phyloP scores from a whole-genome alignment of 2,888 invertebrate species.

The Agrochola macilenta region DNA sequence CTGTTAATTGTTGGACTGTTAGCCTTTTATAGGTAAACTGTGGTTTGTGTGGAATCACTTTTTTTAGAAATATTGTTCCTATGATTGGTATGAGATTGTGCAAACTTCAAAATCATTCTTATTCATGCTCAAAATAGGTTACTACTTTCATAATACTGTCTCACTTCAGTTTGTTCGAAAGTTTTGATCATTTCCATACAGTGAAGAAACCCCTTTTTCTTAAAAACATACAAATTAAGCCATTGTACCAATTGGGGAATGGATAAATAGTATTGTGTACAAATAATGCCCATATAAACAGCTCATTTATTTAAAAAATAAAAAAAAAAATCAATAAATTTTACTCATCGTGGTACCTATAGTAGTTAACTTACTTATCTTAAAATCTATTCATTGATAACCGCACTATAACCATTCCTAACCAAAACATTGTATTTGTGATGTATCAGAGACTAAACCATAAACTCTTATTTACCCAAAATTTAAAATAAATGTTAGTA shows the following conservation, averaged over 20 bases:
- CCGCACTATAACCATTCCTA: background rate
- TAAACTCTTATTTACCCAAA: background rate
- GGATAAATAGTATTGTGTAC: background rate
- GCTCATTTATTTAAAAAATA: background rate
- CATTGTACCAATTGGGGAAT: background rate
- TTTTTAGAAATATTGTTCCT: background rate
- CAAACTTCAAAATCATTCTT: background rate
- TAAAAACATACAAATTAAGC: no score
- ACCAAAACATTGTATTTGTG: background rate
- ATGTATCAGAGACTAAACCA: background rate
- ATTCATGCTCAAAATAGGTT: background rate
- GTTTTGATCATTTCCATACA: background rate
- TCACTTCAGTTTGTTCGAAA: background rate
- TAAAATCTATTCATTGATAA: background rate
- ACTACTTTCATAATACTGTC: background rate
- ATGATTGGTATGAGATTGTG: background rate
- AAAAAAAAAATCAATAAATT: background rate
- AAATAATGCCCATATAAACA: background rate
- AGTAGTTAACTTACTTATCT: background rate
- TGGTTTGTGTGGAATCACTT: constrained; percentile 4
- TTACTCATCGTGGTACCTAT: background rate
- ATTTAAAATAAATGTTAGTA: background rate
- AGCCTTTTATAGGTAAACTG: background rate
- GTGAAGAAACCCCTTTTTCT: background rate
- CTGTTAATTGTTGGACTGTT: constrained; percentile 60